Percentiles rank a stretch among this genome's conserved stretches.
phyloP scores from a whole-genome alignment of 1,140 invertebrate genomes.

The Cheumatopsyche charites region DNA sequence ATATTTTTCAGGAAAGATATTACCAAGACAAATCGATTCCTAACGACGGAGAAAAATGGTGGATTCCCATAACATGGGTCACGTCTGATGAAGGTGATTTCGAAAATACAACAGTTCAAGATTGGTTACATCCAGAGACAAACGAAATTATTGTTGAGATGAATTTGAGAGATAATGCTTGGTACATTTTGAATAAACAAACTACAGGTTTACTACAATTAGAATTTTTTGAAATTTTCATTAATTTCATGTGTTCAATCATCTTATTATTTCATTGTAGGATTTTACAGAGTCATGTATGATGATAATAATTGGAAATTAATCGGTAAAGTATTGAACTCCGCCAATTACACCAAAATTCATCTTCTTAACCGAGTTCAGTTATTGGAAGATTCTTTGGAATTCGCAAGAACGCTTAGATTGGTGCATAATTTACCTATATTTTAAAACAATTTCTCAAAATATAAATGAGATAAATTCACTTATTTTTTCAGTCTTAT shows the following conservation, averaged over 20 bases:
- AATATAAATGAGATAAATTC: too few relatives aligned
- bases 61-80: constrained; percentile 57
- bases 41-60: constrained; percentile 52
- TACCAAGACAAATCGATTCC: constrained; percentile 13
- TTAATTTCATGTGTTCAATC: background rate
- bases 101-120: constrained; percentile 53
- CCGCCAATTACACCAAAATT: constrained; percentile 56
- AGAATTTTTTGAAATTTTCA: background rate
- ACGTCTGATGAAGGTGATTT: constrained; percentile 53
- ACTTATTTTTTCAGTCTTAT: constrained; percentile 52
- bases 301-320: constrained; percentile 60
- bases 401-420: constrained; percentile 39
- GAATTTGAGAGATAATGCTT: background rate
- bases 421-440: constrained; percentile 8
- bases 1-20: background rate
- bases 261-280: constrained; percentile 46
- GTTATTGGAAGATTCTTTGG: constrained; percentile 66
- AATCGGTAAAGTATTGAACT: constrained; percentile 59
- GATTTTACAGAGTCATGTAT: constrained; percentile 72
- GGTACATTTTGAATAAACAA: constrained; percentile 1
- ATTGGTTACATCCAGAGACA: constrained; percentile 50
- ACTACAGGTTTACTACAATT: background rate
- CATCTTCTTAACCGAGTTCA: constrained; percentile 67
- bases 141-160: background rate
- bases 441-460: too few relatives aligned